Percentiles rank a stretch among this genome's conserved stretches.
Evolutionary conservation across 1,140 invertebrate genomes (phyloP).

Genomic region (Psix sp.): DNA sequence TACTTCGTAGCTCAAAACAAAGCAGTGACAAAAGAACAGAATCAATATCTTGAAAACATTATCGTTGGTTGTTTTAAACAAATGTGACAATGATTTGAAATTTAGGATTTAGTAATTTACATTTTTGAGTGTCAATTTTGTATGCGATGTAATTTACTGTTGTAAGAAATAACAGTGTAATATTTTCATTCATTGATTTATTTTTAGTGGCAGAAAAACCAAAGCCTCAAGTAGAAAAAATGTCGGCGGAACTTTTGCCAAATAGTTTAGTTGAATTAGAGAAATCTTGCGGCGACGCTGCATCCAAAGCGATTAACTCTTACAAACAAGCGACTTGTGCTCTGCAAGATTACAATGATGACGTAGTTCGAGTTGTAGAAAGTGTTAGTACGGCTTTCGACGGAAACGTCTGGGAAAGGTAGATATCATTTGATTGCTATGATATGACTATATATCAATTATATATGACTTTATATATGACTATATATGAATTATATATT

Average conservation of each 20-base stretch:
- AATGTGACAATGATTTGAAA: too few relatives aligned
- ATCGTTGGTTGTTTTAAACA: too few relatives aligned
- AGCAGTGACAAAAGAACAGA: not conserved
- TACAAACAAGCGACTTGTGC: constrained; percentile 78
- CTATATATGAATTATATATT: too few relatives aligned
- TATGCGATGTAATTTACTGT: too few relatives aligned
- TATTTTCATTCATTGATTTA: constrained; percentile 2
- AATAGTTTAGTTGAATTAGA: constrained; percentile 78
- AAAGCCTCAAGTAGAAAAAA: constrained; percentile 21
- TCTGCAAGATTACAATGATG: constrained; percentile 79
- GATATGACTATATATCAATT: too few relatives aligned
- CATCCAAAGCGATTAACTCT: constrained; percentile 77
- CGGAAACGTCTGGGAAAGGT: constrained; percentile 77
- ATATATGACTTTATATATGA: too few relatives aligned
- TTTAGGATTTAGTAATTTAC: too few relatives aligned
- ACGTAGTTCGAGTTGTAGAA: constrained; percentile 80
- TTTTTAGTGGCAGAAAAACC: constrained; percentile 44
- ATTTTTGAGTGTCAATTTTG: too few relatives aligned
- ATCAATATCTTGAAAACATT: too few relatives aligned
- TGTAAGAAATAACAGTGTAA: too few relatives aligned
- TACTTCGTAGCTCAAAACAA: not conserved
- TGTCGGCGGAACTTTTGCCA: constrained; percentile 64
- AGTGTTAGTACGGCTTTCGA: constrained; percentile 77
- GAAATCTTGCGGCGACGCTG: constrained; percentile 76
- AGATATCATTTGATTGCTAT: too few relatives aligned